These are phyloP conservation scores for Patella depressa DNA, from an alignment of 2,888 invertebrate species.

Conservation along the genomic window DNA sequence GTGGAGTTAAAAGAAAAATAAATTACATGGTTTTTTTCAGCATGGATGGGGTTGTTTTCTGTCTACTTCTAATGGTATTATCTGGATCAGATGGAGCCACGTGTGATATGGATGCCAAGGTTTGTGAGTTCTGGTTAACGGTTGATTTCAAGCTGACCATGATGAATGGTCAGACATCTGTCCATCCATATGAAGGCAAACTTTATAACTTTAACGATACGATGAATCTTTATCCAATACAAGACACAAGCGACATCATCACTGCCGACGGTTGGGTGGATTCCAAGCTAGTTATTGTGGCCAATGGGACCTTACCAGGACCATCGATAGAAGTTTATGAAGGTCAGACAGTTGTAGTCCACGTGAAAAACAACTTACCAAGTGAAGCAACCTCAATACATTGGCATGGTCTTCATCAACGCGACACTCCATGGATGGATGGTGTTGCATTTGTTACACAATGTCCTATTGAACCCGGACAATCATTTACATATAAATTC, in stretches of 20 bases:
- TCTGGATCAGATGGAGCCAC: too few species aligned
- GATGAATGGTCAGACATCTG: conserved; percentile 42
- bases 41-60: too few species aligned
- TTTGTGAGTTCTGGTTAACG: conserved; percentile 42
- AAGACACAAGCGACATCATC: not conserved
- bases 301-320: not conserved
- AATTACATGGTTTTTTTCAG: too few species aligned
- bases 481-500: conserved; percentile 25
- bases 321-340: not conserved
- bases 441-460: conserved; percentile 5
- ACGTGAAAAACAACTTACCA: not conserved
- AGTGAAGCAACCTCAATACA: conserved; percentile 1
- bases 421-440: not conserved
- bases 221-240: conserved; percentile 32
- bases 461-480: not conserved
- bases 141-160: conserved; percentile 45
- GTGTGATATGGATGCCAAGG: conserved; percentile 34
- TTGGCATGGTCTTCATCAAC: conserved; percentile 11
- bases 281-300: not conserved
- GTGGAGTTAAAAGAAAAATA: too few species aligned
- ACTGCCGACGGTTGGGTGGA: not conserved
- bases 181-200: conserved; percentile 41
- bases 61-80: too few species aligned
- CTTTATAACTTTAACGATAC: conserved; percentile 48
- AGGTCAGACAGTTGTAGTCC: not conserved